Conservation (phyloP, 2,797 vertebrate species). For the Sebastes elongatus region DNA sequence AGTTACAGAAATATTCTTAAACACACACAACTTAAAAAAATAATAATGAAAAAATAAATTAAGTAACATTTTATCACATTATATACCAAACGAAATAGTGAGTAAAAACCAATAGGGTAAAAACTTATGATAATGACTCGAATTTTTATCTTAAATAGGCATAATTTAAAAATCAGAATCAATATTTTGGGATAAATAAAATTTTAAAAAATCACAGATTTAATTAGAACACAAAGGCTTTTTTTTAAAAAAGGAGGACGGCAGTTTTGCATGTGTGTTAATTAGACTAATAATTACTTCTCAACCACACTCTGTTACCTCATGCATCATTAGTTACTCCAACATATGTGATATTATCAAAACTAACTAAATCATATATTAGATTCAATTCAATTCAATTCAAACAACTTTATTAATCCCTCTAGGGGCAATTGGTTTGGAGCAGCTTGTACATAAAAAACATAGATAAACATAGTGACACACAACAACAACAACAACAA, state of each 20-base stretch:
- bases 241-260: background rate
- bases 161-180: background rate
- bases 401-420: too few species aligned
- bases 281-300: slow-evolving; percentile 31
- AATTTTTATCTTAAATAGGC: background rate
- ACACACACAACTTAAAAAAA: too few species aligned
- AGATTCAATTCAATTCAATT: too few species aligned
- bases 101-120: too few species aligned
- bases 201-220: background rate
- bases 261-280: background rate
- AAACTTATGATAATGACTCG: background rate
- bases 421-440: too few species aligned
- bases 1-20: too few species aligned
- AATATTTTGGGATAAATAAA: background rate
- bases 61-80: too few species aligned
- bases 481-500: too few species aligned
- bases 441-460: too few species aligned
- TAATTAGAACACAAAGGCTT: background rate
- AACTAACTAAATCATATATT: background rate
- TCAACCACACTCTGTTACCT: slow-evolving; percentile 4
- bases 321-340: slow-evolving; percentile 10
- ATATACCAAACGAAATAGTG: too few species aligned
- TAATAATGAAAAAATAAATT: too few species aligned
- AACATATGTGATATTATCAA: background rate
- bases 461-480: too few species aligned